A percentile compares a stretch with the other conserved stretches of the same genome.
phyloP scores from a whole-genome alignment of 2,888 invertebrate genomes.

The Eupeodes latifasciatus region DNA sequence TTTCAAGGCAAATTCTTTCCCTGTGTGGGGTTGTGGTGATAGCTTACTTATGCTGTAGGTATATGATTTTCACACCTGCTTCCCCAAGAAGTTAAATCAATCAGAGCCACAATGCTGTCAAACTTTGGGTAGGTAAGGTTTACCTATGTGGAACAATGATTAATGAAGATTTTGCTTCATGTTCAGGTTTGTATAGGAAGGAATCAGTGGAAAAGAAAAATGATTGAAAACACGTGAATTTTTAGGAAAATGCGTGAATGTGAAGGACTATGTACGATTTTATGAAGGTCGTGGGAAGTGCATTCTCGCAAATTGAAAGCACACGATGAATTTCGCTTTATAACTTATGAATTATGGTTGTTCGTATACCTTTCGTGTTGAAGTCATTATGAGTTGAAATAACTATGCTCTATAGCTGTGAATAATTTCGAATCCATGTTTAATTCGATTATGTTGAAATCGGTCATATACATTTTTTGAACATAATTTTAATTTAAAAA shows the following conservation, averaged over 20 bases:
- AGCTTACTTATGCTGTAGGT: not conserved
- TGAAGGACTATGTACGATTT: too few relatives aligned
- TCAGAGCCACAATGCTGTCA: conserved; percentile 52
- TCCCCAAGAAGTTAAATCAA: conserved; percentile 60
- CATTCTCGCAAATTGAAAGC: not conserved
- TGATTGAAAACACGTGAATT: conserved; percentile 9
- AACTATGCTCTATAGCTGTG: not conserved
- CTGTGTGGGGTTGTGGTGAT: conserved; percentile 1
- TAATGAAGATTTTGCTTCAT: conserved; percentile 30
- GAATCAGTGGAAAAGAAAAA: not conserved
- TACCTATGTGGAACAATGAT: conserved; percentile 20
- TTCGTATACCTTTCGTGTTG: not conserved
- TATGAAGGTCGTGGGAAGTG: not conserved
- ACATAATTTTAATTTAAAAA: too few relatives aligned
- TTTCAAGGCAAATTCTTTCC: not conserved
- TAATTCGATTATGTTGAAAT: too few relatives aligned
- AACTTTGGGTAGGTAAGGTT: conserved; percentile 15
- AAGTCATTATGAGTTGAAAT: not conserved
- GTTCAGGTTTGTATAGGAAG: not conserved
- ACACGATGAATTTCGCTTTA: conserved; percentile 7
- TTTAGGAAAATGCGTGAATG: not conserved
- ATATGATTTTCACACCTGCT: conserved; percentile 30
- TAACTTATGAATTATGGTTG: not conserved
- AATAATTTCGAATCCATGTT: too few relatives aligned
- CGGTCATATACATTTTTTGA: too few relatives aligned